A percentile compares a stretch with the other conserved stretches of the same genome.
phyloP scores from a whole-genome alignment of 2,113 vertebrate genomes.

The Andinoacara biseriatus region DNA sequence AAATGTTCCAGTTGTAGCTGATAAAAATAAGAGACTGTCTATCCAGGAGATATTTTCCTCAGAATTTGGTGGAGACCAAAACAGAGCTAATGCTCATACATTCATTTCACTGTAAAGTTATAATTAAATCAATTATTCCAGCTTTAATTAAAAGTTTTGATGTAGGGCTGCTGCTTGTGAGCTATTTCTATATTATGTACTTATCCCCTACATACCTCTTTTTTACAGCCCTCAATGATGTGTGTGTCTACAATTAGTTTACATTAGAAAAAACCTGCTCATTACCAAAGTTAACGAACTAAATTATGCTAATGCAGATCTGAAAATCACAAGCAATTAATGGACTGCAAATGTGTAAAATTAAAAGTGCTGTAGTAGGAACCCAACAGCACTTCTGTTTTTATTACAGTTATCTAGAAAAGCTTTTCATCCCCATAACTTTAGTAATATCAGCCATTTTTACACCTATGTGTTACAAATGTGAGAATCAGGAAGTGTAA shows the following conservation, averaged over 20 bases:
- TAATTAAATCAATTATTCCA: neutral
- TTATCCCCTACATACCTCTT: neutral
- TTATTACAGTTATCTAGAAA: accelerated
- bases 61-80: neutral
- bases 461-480: no score
- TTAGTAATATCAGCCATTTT: no score
- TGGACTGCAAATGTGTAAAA: neutral
- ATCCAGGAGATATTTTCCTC: neutral
- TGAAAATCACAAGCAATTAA: neutral
- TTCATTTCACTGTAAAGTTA: neutral
- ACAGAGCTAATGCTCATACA: neutral
- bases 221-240: neutral
- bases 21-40: no score
- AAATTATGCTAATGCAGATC: neutral
- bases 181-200: neutral
- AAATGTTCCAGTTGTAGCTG: neutral
- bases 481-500: no score
- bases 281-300: neutral
- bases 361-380: neutral
- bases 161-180: neutral
- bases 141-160: neutral
- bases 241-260: neutral
- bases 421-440: neutral
- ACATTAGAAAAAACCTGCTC: neutral
- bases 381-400: no score